Conservation (phyloP, 2,888 invertebrate genomes). For the Drosophila pseudotalamancana region DNA sequence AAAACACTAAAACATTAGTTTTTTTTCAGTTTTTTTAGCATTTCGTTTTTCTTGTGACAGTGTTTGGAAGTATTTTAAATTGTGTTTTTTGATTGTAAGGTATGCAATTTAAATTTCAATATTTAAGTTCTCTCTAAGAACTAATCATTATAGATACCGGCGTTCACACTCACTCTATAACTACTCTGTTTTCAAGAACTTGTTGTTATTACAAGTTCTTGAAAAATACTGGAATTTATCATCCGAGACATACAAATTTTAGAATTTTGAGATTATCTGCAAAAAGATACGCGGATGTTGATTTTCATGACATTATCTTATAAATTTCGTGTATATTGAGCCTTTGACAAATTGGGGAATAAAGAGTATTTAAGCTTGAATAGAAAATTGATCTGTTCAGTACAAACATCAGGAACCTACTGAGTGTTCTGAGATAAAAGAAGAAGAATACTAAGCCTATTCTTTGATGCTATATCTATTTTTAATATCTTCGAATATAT, state of each 20-base stretch:
- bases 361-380: not conserved
- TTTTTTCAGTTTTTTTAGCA: not conserved
- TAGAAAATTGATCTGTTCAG: not conserved
- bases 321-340: not conserved
- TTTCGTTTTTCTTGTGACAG: slow-evolving; percentile 17
- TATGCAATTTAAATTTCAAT: not conserved
- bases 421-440: not conserved
- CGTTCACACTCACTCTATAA: not conserved
- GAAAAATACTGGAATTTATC: not conserved
- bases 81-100: not conserved
- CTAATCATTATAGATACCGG: too few species aligned
- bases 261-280: slow-evolving; percentile 3
- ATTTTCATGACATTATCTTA: not conserved
- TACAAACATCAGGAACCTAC: not conserved
- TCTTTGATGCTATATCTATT: not conserved
- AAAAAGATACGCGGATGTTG: not conserved
- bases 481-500: too few species aligned
- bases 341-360: not conserved
- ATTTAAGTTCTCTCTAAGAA: not conserved
- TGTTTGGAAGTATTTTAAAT: not conserved
- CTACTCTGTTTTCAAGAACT: not conserved
- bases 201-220: not conserved
- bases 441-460: not conserved
- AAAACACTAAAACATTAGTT: not conserved
- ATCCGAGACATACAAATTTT: slow-evolving; percentile 7